A percentile compares a stretch with the other conserved stretches of the same genome.
Conservation (phyloP, 2,113 vertebrate species). For the Phylloscopus trochilus region DNA sequence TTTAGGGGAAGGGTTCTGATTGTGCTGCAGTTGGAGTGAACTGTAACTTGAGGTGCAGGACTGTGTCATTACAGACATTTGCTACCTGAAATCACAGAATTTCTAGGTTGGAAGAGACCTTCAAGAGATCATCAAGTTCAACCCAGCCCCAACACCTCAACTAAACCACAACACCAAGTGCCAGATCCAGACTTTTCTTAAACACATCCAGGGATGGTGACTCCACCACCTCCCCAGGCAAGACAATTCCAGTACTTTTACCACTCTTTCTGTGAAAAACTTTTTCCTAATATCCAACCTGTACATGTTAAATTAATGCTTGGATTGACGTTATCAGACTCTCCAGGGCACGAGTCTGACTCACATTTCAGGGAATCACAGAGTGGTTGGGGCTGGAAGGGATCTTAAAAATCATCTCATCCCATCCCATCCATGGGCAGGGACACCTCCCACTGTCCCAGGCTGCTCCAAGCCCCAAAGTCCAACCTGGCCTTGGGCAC, state of each 20-base stretch:
- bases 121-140: no score
- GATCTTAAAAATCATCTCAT: background rate
- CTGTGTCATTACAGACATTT: background rate
- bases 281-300: no score
- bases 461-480: background rate
- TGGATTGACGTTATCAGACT: background rate
- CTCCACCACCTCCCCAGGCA: no score
- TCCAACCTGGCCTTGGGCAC: background rate
- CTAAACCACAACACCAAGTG: no score
- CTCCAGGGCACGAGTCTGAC: background rate
- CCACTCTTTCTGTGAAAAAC: no score
- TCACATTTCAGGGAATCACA: background rate
- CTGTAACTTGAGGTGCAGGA: background rate
- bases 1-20: background rate
- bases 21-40: background rate
- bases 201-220: no score
- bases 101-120: no score
- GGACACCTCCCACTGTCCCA: background rate
- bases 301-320: background rate
- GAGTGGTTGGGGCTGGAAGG: background rate
- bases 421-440: background rate
- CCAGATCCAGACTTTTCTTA: no score
- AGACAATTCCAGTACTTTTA: no score
- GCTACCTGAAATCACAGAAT: background rate
- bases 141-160: no score